Percentiles rank a stretch among this genome's conserved stretches.
phyloP scores from a whole-genome alignment of 2,888 invertebrate species.

The Drosophila cognata region DNA sequence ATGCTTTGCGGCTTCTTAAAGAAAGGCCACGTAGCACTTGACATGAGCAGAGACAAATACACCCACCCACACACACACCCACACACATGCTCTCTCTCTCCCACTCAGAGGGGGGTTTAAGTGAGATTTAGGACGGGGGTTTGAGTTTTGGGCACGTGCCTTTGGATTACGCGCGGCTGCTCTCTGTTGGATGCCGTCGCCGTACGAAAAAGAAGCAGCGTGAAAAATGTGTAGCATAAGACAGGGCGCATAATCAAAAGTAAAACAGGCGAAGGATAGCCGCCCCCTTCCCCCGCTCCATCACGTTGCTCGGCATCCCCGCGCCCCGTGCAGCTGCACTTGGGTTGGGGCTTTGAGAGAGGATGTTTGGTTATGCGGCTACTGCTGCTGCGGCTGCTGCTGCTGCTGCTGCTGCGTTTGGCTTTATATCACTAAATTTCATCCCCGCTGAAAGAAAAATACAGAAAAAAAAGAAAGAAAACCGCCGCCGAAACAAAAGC shows the following conservation, averaged over 20 bases:
- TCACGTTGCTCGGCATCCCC: not conserved
- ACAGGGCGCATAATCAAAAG: slow-evolving; percentile 74
- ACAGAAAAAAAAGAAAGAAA: slow-evolving; percentile 10
- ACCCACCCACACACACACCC: slow-evolving; percentile 19
- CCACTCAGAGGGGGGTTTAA: slow-evolving; percentile 7
- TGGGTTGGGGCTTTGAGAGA: not conserved
- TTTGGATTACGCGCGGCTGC: slow-evolving; percentile 55
- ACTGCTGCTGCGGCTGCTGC: not conserved
- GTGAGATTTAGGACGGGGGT: slow-evolving; percentile 13
- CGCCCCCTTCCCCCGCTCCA: not conserved
- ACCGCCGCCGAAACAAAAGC: slow-evolving; percentile 43
- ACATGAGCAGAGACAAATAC: slow-evolving; percentile 61
- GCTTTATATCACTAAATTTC: slow-evolving; percentile 19
- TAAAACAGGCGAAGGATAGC: slow-evolving; percentile 39
- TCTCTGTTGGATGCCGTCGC: slow-evolving; percentile 38
- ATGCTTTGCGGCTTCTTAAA: slow-evolving; percentile 50
- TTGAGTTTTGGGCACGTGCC: slow-evolving; percentile 61
- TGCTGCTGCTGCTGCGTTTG: slow-evolving; percentile 25
- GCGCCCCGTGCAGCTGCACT: not conserved
- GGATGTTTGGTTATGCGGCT: not conserved
- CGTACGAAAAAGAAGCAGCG: slow-evolving; percentile 51
- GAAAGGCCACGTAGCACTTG: slow-evolving; percentile 79
- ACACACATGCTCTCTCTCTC: slow-evolving; percentile 5
- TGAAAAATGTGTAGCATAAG: slow-evolving; percentile 70
- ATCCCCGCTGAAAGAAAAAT: slow-evolving; percentile 4